Base-by-base conservation (phyloP, 2,113 vertebrate genomes). In the Toxotes jaculatrix region DNA sequence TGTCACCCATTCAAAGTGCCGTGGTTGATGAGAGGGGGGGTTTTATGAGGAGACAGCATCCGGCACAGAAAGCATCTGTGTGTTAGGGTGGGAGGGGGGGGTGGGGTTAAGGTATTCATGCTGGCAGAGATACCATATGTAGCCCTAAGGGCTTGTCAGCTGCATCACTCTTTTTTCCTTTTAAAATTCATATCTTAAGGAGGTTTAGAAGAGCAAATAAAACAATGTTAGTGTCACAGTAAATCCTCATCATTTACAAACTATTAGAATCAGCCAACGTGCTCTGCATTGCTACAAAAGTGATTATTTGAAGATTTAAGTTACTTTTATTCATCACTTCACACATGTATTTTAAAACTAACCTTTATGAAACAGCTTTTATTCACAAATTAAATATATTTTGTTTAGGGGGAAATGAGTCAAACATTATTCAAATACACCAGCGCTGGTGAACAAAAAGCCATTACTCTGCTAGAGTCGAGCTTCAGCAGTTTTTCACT, bases 1-100 rank as follows among this genome's bases (percentile, higher is more conserved):
- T 87, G 62, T 87, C 73, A 82, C 59, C 51, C 60, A 69, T 80
- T 82, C 59, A 82, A 67, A 79, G 83, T 66, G 74, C 31, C 2
- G 36, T 23, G 68, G 79, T 61, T 88, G 87, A 88, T 75, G 75
- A 78, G 66, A 80, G 67, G 73, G 53, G 31, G 70, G 64, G 51
- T 51, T 73, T 89, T 91, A 82, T 72, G 70, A 77, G 78, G 27
- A 85, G 78, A 77, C 75, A 56, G 65, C 80, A 67, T 73, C 43
- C 49, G 63, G 55, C 85, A 77, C 31, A 49, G 63, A 43, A 47
- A 61, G 70, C 23, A 64, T 57, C 19, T 60, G 72, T 51, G 79
- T 71, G 59, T 61, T 38, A 16, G 55, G 10, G 72, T 60, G 74
- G 51, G 32, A 36, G 17, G 70, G 47, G 70, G 47, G 45, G 64